Evolutionary conservation across 2,113 vertebrate genomes (phyloP), one percentile per base, ranked within the genome.

Genomic region (Cnemophilus loriae): DNA sequence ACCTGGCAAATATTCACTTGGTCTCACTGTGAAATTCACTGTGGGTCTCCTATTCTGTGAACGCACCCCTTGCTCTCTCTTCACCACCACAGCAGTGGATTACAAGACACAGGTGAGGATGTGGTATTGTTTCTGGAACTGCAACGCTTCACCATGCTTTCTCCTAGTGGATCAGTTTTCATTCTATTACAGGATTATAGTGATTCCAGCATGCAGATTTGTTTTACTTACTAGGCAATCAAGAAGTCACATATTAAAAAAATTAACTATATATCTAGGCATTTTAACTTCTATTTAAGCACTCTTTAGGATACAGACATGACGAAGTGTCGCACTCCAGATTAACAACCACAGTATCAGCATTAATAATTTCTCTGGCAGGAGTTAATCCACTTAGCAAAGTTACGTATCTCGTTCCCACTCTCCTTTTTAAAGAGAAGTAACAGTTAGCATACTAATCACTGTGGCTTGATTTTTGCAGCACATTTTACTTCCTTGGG

Each of bases 401-500:
- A 89, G 91, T 96, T 94, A 91, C 4, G 4, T 44, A 69, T 87
- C 77, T 95, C 77, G n/a, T 93, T 95, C 87, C 93, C 83, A 59
- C 76, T 87, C 94, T 97, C 96, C 96, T 96, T 97, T 96, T 94
- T 80, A 96, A 97, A 97, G 95, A 97, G 94, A 93, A 91, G 93
- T 60, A 96, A 95, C 96, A 95, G 96, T 86, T 89, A 94, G 94
- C 96, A 95, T 93, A 96, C 93, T 97, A 96, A 97, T 97, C 96
- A 92, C 93, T 73, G 95, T 94, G 94, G 96, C 90, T 94, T 96
- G 92, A 93, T 81, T 81, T 90, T 94, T 95, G 91, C 96, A 95
- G 93, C 93, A 90, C 95, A 81, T 96, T 97, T 97, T 95, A 96
- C 96, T 98, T 98, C 97, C 97, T 98, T 96, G 95, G 97, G 96